Base-by-base conservation (phyloP, 2,113 vertebrate species). In the Dermatemys mawii region DNA sequence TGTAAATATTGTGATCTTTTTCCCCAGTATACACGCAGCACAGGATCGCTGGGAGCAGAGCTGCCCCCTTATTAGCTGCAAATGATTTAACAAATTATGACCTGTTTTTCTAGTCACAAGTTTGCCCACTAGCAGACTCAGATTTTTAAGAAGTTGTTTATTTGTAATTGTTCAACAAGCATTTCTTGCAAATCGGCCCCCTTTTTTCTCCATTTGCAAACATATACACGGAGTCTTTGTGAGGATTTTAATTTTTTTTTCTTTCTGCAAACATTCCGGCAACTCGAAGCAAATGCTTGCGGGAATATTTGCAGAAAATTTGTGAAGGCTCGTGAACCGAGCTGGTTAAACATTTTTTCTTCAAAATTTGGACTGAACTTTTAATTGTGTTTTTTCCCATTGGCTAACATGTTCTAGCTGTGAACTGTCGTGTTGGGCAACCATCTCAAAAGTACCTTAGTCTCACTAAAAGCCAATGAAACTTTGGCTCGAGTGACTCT, bases 1-100 rank as follows among this genome's bases (percentile, higher is more conserved):
- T 75, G 38, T 75, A 26, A 75, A 44, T 75, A 75, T 27, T 75
- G 70, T 4, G 12, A 41, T 38, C 5, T 3, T 44, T 41, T 44
- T 27, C 38, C 38, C 0, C 26, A 5, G 14, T 0, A 12, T 57
- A 10, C 2, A 0, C 87, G 54, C 3, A 87, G 93, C 22, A 67
- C 19, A n/a, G 35, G 38, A 11, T 0, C 1, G 14, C 24, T 35
- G 46, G 6, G 0, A 87, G 9, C 0, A n/a, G 2, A 50, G 82
- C 92, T 46, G 84, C 54, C 8, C 19, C 81, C 54, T 78, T 38
- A 0, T 2, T 82, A 0, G 0, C 24, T 9, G 84, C 7, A 29
- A 24, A 2, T 29, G 0, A 0, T 87, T 92, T 46, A 49, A 81
- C 51, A 63, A 60, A 82, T 0, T 0, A 8, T 41, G 78, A 17